Evolutionary conservation across 2,888 invertebrate genomes (phyloP), one percentile per base, ranked within the genome.

Genomic region (Timandra comae): DNA sequence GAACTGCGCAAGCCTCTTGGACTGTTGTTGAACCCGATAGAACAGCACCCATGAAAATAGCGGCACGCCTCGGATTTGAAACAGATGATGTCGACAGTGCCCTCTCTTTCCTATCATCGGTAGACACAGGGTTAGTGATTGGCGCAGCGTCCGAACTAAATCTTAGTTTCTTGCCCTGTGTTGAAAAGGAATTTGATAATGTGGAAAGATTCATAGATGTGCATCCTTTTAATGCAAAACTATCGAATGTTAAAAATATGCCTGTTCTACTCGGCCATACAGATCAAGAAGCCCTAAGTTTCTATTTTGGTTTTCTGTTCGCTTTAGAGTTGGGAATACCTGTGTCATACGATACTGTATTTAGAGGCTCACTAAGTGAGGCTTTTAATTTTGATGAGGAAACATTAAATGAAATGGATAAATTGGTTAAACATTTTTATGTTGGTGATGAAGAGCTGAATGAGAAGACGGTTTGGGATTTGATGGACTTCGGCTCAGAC

Each of bases 21-120:
- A 16, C 38, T 2, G 22, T 58, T 7, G 24, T 24, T 7, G 47
- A 53, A 10, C 40, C 52, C 1, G 55, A 57, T 13, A 21, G 29
- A 3, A 37, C 34, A 3, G 37, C 31, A 3, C 50, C 61, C 3
- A 24, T 56, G 1, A 48, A 41, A 30, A 26, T 68, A 12, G 62
- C 66, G 20, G 38, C 47, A 13, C 50, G 48, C 26, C 38, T 65
- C 7, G 62, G 65, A 1, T 56, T 49, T 7, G 27, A 37, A 25
- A 64, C 57, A 0, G 37, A 49, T 3, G 44, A 58, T 20, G 7
- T 50, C n/a, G 13, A 45, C 2, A 50, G 53, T 28, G 61, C 63
- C 4, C 23, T 66, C 5, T 19, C 33, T 7, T 63, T 57, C 27
- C 35, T 66, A 1, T 30, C 46, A 10, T 40, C 12, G 12, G 29